These are phyloP conservation scores for Peribatodes rhomboidaria DNA, from an alignment of 2,888 invertebrate genomes.

Conservation along the genomic window DNA sequence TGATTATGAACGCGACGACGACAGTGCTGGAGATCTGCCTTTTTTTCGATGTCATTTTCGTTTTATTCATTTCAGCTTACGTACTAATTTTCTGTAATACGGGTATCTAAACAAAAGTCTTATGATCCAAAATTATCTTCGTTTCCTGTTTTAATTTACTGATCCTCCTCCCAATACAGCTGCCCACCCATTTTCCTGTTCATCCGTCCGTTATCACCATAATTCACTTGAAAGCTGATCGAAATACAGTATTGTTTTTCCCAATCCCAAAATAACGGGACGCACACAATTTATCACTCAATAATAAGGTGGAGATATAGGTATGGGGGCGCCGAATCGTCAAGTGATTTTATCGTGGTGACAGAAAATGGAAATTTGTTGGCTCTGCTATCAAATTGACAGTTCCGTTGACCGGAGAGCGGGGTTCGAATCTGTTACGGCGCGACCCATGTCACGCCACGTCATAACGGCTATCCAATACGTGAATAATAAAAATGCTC, in stretches of 20 bases:
- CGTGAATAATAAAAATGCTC: slow-evolving; percentile 70
- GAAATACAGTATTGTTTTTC: slow-evolving; percentile 42
- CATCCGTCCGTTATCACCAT: slow-evolving; percentile 29
- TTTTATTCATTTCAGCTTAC: too few species aligned
- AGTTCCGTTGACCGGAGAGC: slow-evolving; percentile 71
- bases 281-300: slow-evolving; percentile 58
- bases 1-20: too few species aligned
- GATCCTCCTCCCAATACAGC: slow-evolving; percentile 29
- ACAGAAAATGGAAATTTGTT: slow-evolving; percentile 68
- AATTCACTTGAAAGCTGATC: slow-evolving; percentile 42
- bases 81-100: not conserved
- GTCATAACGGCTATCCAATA: slow-evolving; percentile 72
- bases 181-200: slow-evolving; percentile 29
- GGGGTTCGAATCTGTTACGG: slow-evolving; percentile 71
- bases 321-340: slow-evolving; percentile 57
- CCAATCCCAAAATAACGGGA: slow-evolving; percentile 41
- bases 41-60: too few species aligned
- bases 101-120: not conserved
- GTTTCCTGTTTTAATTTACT: slow-evolving; percentile 38
- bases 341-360: slow-evolving; percentile 68
- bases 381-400: slow-evolving; percentile 77
- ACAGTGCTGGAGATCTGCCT: too few species aligned
- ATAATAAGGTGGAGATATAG: slow-evolving; percentile 57
- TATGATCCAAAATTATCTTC: slow-evolving; percentile 13
- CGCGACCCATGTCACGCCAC: slow-evolving; percentile 75